phyloP scores from a whole-genome alignment of 1,140 invertebrate species.

The Drosophila sulfurigaster region DNA sequence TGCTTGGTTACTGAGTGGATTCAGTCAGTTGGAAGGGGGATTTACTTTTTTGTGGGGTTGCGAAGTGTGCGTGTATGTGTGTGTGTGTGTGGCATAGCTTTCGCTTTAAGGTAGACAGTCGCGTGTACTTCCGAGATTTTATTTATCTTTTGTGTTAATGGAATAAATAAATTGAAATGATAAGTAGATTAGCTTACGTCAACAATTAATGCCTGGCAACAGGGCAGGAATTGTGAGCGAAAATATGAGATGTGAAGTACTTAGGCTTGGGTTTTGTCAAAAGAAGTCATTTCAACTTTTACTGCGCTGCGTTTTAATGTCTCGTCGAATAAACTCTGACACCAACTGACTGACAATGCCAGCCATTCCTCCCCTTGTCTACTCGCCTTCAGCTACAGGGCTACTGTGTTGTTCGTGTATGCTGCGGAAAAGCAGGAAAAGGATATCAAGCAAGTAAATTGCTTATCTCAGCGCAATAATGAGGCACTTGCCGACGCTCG shows the following conservation, averaged over 20 bases:
- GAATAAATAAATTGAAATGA: slow-evolving; percentile 39
- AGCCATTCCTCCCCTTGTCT: slow-evolving; percentile 1
- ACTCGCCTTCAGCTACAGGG: background rate
- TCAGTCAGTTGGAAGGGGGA: background rate
- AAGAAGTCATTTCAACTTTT: slow-evolving; percentile 65
- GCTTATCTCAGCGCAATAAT: slow-evolving; percentile 74
- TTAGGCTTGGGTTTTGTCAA: slow-evolving; percentile 15
- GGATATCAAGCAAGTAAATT: slow-evolving; percentile 75
- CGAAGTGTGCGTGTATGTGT: too few relatives aligned
- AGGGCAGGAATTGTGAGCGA: slow-evolving; percentile 32
- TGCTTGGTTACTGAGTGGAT: slow-evolving; percentile 8
- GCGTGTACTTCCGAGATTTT: slow-evolving; percentile 6
- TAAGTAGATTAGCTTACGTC: slow-evolving; percentile 22
- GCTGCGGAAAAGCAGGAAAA: slow-evolving; percentile 58
- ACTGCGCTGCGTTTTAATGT: slow-evolving; percentile 54
- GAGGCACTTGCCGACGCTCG: slow-evolving; percentile 42
- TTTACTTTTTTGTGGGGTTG: background rate
- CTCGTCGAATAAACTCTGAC: slow-evolving; percentile 52
- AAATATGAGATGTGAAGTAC: slow-evolving; percentile 25
- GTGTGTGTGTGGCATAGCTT: slow-evolving; percentile 3
- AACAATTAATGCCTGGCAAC: slow-evolving; percentile 53
- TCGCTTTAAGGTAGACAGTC: slow-evolving; percentile 6
- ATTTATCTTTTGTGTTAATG: slow-evolving; percentile 26
- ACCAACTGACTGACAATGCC: slow-evolving; percentile 35
- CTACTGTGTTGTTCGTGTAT: slow-evolving; percentile 9